Evolutionary conservation across 1,140 invertebrate species (phyloP).

Genomic region (Brachionus sp.): DNA sequence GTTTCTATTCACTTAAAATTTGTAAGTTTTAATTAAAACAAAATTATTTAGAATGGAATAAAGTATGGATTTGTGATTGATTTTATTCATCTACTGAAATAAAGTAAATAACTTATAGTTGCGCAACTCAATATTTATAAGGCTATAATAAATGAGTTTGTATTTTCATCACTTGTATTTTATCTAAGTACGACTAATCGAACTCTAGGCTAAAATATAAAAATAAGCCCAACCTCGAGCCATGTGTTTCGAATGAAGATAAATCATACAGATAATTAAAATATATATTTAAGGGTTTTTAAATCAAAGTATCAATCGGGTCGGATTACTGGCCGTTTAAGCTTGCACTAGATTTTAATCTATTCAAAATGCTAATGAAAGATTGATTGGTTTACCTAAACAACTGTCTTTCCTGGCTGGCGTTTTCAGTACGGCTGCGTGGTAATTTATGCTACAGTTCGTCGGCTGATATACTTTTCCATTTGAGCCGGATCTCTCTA

Average conservation of each 20-base stretch:
- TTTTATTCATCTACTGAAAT: background rate
- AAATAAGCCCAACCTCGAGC: background rate
- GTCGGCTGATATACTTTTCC: background rate
- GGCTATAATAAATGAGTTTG: background rate
- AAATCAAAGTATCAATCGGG: background rate
- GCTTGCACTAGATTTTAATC: background rate
- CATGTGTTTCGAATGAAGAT: slow-evolving; percentile 6
- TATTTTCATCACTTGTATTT: background rate
- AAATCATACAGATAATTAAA: slow-evolving; percentile 19
- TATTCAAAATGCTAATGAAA: slow-evolving; percentile 1
- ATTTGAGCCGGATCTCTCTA: background rate
- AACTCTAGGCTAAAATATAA: background rate
- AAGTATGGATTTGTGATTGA: background rate
- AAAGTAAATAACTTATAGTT: slow-evolving; percentile 6
- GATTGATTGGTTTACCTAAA: slow-evolving; percentile 29
- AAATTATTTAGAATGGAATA: background rate
- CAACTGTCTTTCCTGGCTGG: slow-evolving; percentile 36
- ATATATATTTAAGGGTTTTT: slow-evolving; percentile 5
- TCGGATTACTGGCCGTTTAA: background rate
- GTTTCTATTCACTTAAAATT: background rate
- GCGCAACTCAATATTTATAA: background rate
- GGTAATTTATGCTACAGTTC: background rate
- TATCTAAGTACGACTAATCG: background rate
- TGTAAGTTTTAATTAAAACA: slow-evolving; percentile 16
- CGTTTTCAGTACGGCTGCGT: background rate